Base-by-base conservation (phyloP, 1,140 invertebrate genomes). In the Cherax quadricarinatus region DNA sequence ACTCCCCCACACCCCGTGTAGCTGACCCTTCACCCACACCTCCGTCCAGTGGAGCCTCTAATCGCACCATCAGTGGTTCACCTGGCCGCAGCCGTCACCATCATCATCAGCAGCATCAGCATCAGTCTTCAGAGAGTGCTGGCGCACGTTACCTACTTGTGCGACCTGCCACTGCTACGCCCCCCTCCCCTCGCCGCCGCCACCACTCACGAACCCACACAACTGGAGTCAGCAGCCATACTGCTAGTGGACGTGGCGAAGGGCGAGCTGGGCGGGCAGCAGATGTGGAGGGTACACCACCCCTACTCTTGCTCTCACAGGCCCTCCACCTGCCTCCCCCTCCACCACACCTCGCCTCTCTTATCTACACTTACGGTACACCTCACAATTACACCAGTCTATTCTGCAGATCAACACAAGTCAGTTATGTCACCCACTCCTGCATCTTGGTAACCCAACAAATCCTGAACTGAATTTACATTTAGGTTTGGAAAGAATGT, bases 321-420 rank as follows among this genome's bases (percentile, higher is more conserved):
- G 89, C 89, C 75, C 89, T 91, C 89, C 84, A 91, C 89, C 89
- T 91, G 84, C 89, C 89, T 51, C 89, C 89, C 48, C 89, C 89
- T 66, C 89, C 89, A 91, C 89, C 89, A 80, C 89, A 91, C 75
- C 89, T 91, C 82, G 89, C 89, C 89, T 91, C 89, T 66, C 89
- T 91, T 84, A 91, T 91, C 89, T 91, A 91, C 89, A 91, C 89
- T 75, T 91, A 91, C 89, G 89, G 89, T 91, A 91, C 84, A 86
- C 89, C 86, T 60, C 86, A 75, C 70, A 75, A 9, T 30, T 75
- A 75, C 70, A 75, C 70, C 24, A 75, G 70, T 30, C 30, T 75
- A 75, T 75, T 75, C 70, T 53, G 57, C 57, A 70, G 78, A 62
- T 24, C 30, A 85, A 41, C 48, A 82, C 78, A 18, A 51, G n/a